Base-by-base conservation (phyloP, 2,797 vertebrate genomes). In the Pteronotus mesoamericanus region DNA sequence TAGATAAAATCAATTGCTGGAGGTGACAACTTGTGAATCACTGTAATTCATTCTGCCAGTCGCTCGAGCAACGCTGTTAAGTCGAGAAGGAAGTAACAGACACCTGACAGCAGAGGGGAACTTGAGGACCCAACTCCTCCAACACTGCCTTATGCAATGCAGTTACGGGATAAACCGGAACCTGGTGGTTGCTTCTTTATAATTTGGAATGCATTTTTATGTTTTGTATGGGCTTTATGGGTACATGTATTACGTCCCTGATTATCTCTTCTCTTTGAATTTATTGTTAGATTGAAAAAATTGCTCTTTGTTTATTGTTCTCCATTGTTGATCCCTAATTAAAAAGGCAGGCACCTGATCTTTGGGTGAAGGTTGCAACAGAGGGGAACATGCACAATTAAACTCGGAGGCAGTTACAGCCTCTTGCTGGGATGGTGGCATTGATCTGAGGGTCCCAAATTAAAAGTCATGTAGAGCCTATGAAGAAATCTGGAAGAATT, bases 1-100 rank as follows among this genome's bases (percentile, higher is more conserved):
- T 93, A 29, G 71, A 72, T 85, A 53, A 74, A 95, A 71, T 88
- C 86, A 95, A 89, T 96, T 86, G 51, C 83, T 66, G 8, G 82
- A 90, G 66, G 46, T 75, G 71, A 51, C n/a, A 83, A 77, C 71
- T 84, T 66, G 22, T 59, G 86, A 94, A 19, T 93, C 68, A 74
- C 22, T 66, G 0, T 9, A 18, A 9, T 86, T 91, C 71, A 83
- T 84, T 48, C 74, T 72, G 29, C n/a, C 0, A 55, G 44, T 87
- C 51, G 71, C 71, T 84, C n/a, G 53, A 9, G 64, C 32, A 44
- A 10, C 39, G 22, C 46, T 3, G 0, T 32, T 39, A 51, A 55
- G 14, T 78, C 71, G 32, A 39, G 48, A 64, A 59, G 48, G 66
- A 59, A 51, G 19, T 37, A 46, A 59, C 16, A n/a, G 85, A 15